Conservation (phyloP, 2,888 invertebrate genomes). For the Acanthopleura granulata region DNA sequence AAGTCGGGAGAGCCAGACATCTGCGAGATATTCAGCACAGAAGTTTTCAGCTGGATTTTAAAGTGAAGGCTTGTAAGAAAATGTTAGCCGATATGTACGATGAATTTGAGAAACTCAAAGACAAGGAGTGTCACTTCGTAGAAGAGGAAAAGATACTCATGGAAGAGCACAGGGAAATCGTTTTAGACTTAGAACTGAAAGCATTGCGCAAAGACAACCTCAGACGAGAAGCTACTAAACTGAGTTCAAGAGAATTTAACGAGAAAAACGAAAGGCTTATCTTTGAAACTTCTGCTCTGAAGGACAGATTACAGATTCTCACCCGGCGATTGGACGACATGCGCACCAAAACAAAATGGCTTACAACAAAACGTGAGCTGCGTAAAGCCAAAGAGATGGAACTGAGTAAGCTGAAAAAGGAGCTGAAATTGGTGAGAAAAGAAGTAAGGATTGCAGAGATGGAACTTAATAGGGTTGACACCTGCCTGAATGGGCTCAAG, state of each 20-base stretch:
- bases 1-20: slow-evolving; percentile 36
- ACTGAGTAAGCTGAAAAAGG: slow-evolving; percentile 34
- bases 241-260: slow-evolving; percentile 14
- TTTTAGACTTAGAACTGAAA: slow-evolving; percentile 53
- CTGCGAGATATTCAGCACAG: slow-evolving; percentile 43
- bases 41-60: slow-evolving; percentile 49
- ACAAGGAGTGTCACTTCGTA: slow-evolving; percentile 40
- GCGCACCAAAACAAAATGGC: slow-evolving; percentile 43
- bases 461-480: slow-evolving; percentile 48
- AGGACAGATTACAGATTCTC: not conserved
- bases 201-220: slow-evolving; percentile 38
- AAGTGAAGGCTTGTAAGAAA: slow-evolving; percentile 41
- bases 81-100: slow-evolving; percentile 38
- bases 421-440: slow-evolving; percentile 35
- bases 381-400: slow-evolving; percentile 34
- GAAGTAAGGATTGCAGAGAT: slow-evolving; percentile 44
- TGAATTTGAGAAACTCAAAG: slow-evolving; percentile 46
- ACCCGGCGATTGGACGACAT: slow-evolving; percentile 47
- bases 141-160: slow-evolving; percentile 42
- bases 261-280: slow-evolving; percentile 26
- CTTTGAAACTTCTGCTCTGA: slow-evolving; percentile 20
- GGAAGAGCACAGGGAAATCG: slow-evolving; percentile 46
- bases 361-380: slow-evolving; percentile 38
- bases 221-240: not conserved
- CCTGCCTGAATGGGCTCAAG: slow-evolving; percentile 47